Conservation (phyloP, 2,888 invertebrate genomes). For the Melinaea marsaeus region DNA sequence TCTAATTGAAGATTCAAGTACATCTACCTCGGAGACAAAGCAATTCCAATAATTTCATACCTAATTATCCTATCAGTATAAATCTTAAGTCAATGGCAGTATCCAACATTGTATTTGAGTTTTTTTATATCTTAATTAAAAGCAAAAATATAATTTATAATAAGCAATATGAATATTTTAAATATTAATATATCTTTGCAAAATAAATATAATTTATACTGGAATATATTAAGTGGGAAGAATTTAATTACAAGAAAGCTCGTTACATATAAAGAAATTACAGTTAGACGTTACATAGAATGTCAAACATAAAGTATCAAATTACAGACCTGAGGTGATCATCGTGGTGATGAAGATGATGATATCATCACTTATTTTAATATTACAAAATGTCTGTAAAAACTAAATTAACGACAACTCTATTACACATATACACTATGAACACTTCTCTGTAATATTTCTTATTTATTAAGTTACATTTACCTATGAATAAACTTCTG, state of each 20-base stretch:
- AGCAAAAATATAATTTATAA: not conserved
- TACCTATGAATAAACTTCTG: not conserved
- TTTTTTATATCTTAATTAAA: not conserved
- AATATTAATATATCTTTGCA: too few relatives aligned
- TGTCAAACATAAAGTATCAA: too few relatives aligned
- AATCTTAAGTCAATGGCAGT: slow-evolving; percentile 30
- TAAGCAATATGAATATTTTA: not conserved
- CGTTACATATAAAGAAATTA: too few relatives aligned
- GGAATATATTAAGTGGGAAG: too few relatives aligned
- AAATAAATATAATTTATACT: too few relatives aligned
- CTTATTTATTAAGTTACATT: not conserved
- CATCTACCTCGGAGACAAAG: slow-evolving; percentile 23
- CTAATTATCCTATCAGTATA: slow-evolving; percentile 26
- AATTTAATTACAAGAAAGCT: too few relatives aligned
- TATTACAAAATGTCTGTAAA: too few relatives aligned
- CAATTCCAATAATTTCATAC: slow-evolving; percentile 25
- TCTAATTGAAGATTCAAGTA: slow-evolving; percentile 23
- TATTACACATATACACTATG: slow-evolving; percentile 1
- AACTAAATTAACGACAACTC: not conserved
- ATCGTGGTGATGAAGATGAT: too few relatives aligned
- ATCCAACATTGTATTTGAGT: slow-evolving; percentile 16
- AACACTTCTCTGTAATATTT: slow-evolving; percentile 4
- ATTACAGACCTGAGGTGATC: too few relatives aligned
- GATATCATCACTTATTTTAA: too few relatives aligned
- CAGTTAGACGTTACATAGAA: too few relatives aligned